A percentile compares a stretch with the other conserved stretches of the same genome.
Conservation (phyloP, 2,888 invertebrate species). For the Thysanoteuthis rhombus region DNA sequence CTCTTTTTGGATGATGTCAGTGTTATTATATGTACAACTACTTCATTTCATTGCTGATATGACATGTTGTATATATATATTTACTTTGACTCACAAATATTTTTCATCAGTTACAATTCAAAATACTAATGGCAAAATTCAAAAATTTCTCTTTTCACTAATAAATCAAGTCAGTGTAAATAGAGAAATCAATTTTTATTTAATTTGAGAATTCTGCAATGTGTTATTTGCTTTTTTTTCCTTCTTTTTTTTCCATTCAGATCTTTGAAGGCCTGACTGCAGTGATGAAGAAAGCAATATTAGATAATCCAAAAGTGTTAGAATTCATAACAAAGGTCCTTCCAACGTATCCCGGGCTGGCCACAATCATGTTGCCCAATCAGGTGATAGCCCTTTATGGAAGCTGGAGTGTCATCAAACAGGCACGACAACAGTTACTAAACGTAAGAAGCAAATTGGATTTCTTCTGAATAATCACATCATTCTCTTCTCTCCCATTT, state of each 20-base stretch:
- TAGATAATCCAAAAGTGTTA: slow-evolving; percentile 13
- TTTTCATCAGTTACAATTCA: too few relatives aligned
- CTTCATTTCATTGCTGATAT: too few relatives aligned
- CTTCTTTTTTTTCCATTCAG: not conserved
- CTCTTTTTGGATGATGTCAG: too few relatives aligned
- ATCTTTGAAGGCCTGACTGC: slow-evolving; percentile 21
- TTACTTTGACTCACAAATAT: too few relatives aligned
- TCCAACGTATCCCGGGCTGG: not conserved
- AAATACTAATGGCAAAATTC: too few relatives aligned
- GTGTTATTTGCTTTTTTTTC: not conserved
- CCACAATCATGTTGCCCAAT: slow-evolving; percentile 19
- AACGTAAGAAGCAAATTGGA: not conserved
- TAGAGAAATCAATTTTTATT: too few relatives aligned
- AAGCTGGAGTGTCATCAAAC: not conserved
- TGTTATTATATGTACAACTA: too few relatives aligned
- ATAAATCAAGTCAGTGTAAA: too few relatives aligned
- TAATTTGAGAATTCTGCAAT: too few relatives aligned
- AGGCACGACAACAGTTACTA: not conserved
- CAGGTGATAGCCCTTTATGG: slow-evolving; percentile 14
- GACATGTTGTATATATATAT: too few relatives aligned
- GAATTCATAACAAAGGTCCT: slow-evolving; percentile 1
- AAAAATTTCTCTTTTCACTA: too few relatives aligned
- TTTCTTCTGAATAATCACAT: not conserved
- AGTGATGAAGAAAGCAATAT: slow-evolving; percentile 21
- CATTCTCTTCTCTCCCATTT: too few relatives aligned